These are phyloP conservation scores for Connochaetes taurinus DNA, from an alignment of 2,113 vertebrate genomes.

Conservation along the genomic window DNA sequence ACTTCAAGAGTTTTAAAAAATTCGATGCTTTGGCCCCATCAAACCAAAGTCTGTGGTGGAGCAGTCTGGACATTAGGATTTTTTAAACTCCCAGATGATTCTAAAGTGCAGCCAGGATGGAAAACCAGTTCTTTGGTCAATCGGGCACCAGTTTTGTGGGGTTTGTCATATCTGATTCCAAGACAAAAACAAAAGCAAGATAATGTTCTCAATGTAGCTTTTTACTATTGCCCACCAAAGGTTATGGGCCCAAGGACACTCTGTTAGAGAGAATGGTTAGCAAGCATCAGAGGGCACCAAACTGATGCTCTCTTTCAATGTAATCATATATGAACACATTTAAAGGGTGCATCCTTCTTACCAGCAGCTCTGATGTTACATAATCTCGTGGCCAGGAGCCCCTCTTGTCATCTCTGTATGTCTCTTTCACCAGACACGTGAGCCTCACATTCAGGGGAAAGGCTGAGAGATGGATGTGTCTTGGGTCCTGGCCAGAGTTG, in stretches of 20 bases:
- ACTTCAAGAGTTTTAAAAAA: neutral
- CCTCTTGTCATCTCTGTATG: neutral
- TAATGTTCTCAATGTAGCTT: neutral
- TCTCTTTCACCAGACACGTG: rapidly evolving
- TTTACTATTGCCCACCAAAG: neutral
- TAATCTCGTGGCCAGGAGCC: too few species aligned
- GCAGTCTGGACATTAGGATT: neutral
- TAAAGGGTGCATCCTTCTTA: neutral
- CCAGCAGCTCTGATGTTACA: neutral
- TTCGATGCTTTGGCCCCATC: neutral
- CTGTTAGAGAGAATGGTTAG: neutral
- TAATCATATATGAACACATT: neutral
- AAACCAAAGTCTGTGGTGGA: neutral
- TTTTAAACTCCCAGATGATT: neutral
- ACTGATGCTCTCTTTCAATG: neutral
- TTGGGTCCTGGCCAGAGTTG: neutral
- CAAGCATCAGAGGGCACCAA: neutral
- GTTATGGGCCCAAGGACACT: neutral
- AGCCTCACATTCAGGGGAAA: neutral
- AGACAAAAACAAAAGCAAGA: neutral
- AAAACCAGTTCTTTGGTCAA: neutral
- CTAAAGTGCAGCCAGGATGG: neutral
- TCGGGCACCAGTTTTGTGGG: neutral
- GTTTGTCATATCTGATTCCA: neutral
- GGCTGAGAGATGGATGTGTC: too few species aligned